Evolutionary conservation across 2,113 vertebrate genomes (phyloP).

Genomic region (Sceloporus undulatus): DNA sequence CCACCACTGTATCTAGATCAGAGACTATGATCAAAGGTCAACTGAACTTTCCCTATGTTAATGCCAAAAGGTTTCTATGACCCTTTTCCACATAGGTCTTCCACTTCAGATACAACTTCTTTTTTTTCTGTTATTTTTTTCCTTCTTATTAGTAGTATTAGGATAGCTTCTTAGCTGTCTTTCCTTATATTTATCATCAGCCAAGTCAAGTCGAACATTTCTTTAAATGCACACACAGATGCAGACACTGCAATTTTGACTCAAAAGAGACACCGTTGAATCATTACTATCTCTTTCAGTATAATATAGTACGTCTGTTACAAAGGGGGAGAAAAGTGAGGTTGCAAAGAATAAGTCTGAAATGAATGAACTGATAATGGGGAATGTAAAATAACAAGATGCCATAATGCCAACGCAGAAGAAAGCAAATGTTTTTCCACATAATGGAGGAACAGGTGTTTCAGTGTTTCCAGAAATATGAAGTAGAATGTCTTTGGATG

Average conservation of each 20-base stretch:
- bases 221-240: neutral
- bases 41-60: neutral
- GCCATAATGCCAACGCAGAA: conserved; percentile 17
- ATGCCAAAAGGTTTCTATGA: neutral
- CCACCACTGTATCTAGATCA: neutral
- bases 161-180: neutral
- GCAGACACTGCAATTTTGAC: neutral
- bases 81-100: neutral
- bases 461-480: conserved; percentile 11
- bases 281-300: neutral
- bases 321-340: conserved; percentile 7
- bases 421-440: conserved; percentile 18
- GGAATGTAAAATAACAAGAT: neutral
- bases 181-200: neutral
- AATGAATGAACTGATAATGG: conserved; percentile 9
- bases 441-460: conserved; percentile 1
- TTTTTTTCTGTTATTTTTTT: neutral
- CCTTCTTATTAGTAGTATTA: too few relatives aligned
- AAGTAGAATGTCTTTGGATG: conserved; percentile 43
- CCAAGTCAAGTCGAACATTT: neutral
- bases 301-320: conserved; percentile 18
- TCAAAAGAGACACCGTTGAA: neutral
- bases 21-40: neutral
- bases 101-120: neutral
- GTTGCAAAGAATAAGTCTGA: conserved; percentile 27